A percentile compares a stretch with the other conserved stretches of the same genome.
phyloP scores from a whole-genome alignment of 2,888 invertebrate genomes.

The Pristionchus entomophagus region DNA sequence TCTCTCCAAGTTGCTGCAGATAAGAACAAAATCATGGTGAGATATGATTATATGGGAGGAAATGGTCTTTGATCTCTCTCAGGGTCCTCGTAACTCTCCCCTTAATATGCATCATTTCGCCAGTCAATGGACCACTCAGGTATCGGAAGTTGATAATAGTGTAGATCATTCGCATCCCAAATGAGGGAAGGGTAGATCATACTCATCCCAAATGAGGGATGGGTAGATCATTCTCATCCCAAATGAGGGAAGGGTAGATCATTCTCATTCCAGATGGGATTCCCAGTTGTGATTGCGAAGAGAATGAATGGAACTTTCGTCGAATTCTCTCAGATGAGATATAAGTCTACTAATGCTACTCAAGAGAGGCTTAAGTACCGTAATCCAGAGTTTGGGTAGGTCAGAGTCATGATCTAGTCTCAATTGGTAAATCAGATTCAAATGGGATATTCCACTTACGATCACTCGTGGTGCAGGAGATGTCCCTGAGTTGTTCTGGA shows the following conservation, averaged over 20 bases:
- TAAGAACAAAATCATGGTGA: constrained; percentile 71
- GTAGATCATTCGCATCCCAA: too few relatives aligned
- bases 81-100: constrained; percentile 19
- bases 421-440: constrained; percentile 15
- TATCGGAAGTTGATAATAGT: neutral
- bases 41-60: neutral
- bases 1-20: constrained; percentile 81
- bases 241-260: constrained; percentile 27
- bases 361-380: constrained; percentile 55
- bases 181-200: too few relatives aligned
- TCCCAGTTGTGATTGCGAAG: constrained; percentile 15
- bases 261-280: constrained; percentile 38
- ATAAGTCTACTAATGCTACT: constrained; percentile 46
- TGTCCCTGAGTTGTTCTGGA: constrained; percentile 63
- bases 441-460: constrained; percentile 44
- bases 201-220: too few relatives aligned
- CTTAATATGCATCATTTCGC: constrained; percentile 36
- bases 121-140: constrained; percentile 47
- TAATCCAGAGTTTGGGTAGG: constrained; percentile 60
- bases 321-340: constrained; percentile 34
- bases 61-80: neutral
- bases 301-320: constrained; percentile 28
- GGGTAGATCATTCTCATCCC: neutral
- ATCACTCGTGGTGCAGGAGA: neutral
- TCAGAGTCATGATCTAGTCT: neutral